Evolutionary conservation across 2,888 invertebrate species (phyloP).

Genomic region (Plutella xylostella): DNA sequence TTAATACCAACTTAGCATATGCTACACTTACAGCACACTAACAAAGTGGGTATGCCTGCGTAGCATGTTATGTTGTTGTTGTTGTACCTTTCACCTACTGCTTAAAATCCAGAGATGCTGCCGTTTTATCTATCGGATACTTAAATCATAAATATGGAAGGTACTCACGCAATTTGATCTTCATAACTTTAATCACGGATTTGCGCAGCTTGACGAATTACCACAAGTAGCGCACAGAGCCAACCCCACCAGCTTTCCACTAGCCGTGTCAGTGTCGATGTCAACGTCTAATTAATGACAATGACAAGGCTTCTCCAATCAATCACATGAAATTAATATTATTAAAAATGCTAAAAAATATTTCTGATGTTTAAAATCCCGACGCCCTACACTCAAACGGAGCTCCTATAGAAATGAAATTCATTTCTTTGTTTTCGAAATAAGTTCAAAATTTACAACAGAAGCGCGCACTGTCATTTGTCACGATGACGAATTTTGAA

Average conservation of each 20-base stretch:
- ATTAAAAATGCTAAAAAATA: conserved; percentile 8
- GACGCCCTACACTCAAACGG: conserved; percentile 24
- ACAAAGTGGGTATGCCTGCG: too few species aligned
- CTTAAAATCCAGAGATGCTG: too few species aligned
- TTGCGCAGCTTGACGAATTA: conserved; percentile 57
- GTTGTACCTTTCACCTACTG: too few species aligned
- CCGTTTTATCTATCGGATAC: too few species aligned
- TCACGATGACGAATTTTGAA: conserved; percentile 46
- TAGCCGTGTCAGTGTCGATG: conserved; percentile 6
- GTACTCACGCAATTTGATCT: conserved; percentile 64
- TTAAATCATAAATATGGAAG: background rate
- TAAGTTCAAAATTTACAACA: conserved; percentile 54
- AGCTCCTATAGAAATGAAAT: conserved; percentile 29
- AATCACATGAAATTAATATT: conserved; percentile 19
- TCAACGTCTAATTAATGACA: conserved; percentile 6
- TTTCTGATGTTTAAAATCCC: conserved; percentile 15
- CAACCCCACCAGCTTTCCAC: conserved; percentile 37
- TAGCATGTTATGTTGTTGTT: too few species aligned
- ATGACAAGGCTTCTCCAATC: conserved; percentile 7
- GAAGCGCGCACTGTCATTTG: conserved; percentile 41
- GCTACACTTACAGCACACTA: too few species aligned
- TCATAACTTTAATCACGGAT: conserved; percentile 66
- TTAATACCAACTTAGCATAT: too few species aligned
- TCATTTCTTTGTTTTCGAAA: conserved; percentile 46
- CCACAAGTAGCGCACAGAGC: conserved; percentile 29